phyloP scores from a whole-genome alignment of 2,888 invertebrate species.

The Scaptomyza polygonia region DNA sequence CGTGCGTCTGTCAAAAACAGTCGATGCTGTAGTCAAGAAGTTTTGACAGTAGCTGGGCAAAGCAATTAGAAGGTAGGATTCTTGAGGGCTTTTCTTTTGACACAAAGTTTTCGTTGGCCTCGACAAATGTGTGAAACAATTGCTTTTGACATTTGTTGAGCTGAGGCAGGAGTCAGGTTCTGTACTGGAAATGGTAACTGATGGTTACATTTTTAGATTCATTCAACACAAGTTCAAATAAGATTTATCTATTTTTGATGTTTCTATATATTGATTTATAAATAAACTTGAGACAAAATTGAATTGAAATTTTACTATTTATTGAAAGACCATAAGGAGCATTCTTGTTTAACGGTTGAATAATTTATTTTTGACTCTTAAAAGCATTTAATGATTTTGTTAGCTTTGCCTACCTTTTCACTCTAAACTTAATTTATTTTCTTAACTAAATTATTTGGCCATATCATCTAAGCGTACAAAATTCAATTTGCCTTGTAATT shows the following conservation, averaged over 20 bases:
- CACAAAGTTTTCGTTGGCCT: slow-evolving; percentile 1
- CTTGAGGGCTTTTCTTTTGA: background rate
- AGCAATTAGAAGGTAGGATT: slow-evolving; percentile 35
- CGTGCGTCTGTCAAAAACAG: slow-evolving; percentile 54
- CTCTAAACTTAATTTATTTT: background rate
- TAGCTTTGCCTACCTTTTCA: background rate
- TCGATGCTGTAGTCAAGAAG: slow-evolving; percentile 16
- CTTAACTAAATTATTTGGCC: slow-evolving; percentile 6
- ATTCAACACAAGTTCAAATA: too few relatives aligned
- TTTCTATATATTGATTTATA: too few relatives aligned
- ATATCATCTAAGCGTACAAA: slow-evolving; percentile 9
- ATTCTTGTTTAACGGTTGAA: too few relatives aligned
- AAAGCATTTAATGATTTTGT: background rate
- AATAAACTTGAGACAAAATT: too few relatives aligned
- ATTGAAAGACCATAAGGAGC: too few relatives aligned
- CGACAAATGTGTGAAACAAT: background rate
- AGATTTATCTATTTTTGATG: too few relatives aligned
- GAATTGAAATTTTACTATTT: too few relatives aligned
- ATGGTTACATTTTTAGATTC: too few relatives aligned
- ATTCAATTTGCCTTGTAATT: slow-evolving; percentile 40
- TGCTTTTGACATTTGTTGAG: slow-evolving; percentile 1
- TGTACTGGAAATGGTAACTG: too few relatives aligned
- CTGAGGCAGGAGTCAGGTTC: slow-evolving; percentile 7
- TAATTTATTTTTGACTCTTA: too few relatives aligned
- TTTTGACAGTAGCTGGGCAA: slow-evolving; percentile 37